Evolutionary conservation across 2,888 invertebrate genomes (phyloP), one percentile per base, ranked within the genome.

Genomic region (Cylloceria caligata): DNA sequence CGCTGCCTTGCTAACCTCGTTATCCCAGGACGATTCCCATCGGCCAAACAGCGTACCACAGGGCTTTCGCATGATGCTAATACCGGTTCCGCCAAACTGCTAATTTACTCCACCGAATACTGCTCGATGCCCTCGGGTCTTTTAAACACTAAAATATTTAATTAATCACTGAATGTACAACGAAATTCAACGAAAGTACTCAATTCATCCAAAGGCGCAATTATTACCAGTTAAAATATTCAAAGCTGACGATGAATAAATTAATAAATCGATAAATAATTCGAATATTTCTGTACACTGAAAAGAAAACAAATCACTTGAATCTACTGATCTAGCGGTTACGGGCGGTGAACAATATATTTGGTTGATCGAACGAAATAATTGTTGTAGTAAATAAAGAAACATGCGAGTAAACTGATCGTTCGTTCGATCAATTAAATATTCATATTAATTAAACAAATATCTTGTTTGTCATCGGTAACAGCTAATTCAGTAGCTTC

Each of bases 1-100:
- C 55, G 57, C 39, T 49, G 47, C 42, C 42, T 57, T 16, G 60
- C 6, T 81, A 85, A 85, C 75, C 75, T 49, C 81, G 71, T 84
- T 82, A 77, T 42, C 71, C 74, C 71, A 68, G 77, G 73, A 78
- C 72, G 55, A 83, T 81, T 85, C 79, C 80, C 81, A 60, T 5
- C 68, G 72, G 78, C 55, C 60, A 45, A 7, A n/a, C 67, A 21
- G 19, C 67, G 68, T 34, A 11, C 60, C 30, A 34, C 19, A 42
- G 21, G 49, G 45, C 34, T 60, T 73, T 57, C 24, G 27, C 45
- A 11, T 9, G 45, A 57, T 55, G 21, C 52, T 39, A 71, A 42
- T n/a, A 55, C 27, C 27, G 30, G 5, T 27, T 30, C 21, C 30
- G 30, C 24, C 30, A 34, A 45, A 3, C 30, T 27, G 42, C 45